Conservation (phyloP, 1,140 invertebrate genomes). For the Musca vetustissima region DNA sequence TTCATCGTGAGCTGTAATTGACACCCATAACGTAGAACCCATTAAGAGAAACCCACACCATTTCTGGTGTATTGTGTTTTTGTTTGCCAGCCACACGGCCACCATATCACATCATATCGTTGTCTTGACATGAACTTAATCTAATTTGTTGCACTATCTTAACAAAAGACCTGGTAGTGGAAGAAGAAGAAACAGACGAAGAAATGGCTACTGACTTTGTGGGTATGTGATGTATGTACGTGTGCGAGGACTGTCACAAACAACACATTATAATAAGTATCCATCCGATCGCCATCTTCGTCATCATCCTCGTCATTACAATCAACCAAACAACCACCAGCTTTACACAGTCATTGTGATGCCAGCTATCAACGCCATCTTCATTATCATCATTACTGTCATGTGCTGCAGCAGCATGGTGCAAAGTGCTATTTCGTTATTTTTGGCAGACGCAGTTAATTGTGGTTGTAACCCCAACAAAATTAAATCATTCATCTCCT, state of each 20-base stretch:
- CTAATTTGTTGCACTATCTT: conserved; percentile 23
- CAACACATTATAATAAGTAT: conserved; percentile 7
- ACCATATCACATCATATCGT: background rate
- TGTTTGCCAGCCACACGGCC: background rate
- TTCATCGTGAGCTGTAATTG: conserved; percentile 6
- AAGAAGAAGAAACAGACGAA: background rate
- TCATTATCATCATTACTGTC: background rate
- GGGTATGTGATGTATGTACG: background rate
- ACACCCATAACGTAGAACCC: conserved; percentile 16
- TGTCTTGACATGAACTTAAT: conserved; percentile 9
- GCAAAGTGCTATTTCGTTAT: conserved; percentile 5
- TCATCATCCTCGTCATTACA: background rate
- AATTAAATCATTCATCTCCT: no score
- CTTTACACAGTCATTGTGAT: no score
- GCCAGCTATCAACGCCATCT: background rate
- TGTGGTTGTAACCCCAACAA: background rate
- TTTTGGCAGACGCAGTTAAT: conserved; percentile 15
- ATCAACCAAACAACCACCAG: no score
- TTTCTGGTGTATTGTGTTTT: no score
- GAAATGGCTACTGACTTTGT: background rate
- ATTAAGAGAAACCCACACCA: conserved; percentile 21
- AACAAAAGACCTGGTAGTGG: background rate
- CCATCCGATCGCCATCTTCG: background rate
- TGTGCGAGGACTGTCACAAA: conserved; percentile 9
- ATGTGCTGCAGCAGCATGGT: background rate